Evolutionary conservation across 2,888 invertebrate genomes (phyloP).

Genomic region (Eupithecia insigniata): DNA sequence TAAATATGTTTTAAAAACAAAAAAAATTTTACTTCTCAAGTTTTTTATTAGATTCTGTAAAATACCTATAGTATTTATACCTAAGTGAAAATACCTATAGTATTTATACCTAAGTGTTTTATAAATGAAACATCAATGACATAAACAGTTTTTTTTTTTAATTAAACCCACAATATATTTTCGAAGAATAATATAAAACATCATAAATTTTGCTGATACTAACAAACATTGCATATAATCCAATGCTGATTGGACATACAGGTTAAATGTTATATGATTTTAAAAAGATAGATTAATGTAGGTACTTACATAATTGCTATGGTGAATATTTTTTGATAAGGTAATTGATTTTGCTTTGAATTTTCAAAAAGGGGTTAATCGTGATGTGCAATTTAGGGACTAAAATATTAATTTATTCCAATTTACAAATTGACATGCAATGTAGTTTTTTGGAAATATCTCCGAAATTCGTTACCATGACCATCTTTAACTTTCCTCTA

Average conservation of each 20-base stretch:
- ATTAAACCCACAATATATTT: conserved; percentile 82
- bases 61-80: not conserved
- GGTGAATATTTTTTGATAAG: conserved; percentile 21
- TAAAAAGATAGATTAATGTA: conserved; percentile 34
- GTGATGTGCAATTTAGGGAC: conserved; percentile 44
- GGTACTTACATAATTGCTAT: conserved; percentile 5
- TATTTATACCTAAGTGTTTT: conserved; percentile 1
- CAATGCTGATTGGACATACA: conserved; percentile 66
- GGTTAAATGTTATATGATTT: conserved; percentile 58
- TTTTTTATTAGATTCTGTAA: not conserved
- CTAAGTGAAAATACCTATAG: not conserved
- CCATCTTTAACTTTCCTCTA: conserved; percentile 9
- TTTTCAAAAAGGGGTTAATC: conserved; percentile 29
- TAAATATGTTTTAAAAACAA: not conserved
- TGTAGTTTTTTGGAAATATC: not conserved
- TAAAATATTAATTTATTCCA: not conserved
- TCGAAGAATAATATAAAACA: conserved; percentile 84
- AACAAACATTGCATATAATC: conserved; percentile 64
- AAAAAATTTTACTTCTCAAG: not conserved
- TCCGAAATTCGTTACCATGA: not conserved
- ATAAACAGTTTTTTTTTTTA: conserved; percentile 80
- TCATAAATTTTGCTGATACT: conserved; percentile 77
- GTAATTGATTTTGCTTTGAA: conserved; percentile 27
- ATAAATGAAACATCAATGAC: conserved; percentile 69
- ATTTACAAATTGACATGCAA: not conserved